Percentiles rank a stretch among this genome's conserved stretches.
Conservation (phyloP, 2,113 vertebrate species). For the Typhlomys cinereus region DNA sequence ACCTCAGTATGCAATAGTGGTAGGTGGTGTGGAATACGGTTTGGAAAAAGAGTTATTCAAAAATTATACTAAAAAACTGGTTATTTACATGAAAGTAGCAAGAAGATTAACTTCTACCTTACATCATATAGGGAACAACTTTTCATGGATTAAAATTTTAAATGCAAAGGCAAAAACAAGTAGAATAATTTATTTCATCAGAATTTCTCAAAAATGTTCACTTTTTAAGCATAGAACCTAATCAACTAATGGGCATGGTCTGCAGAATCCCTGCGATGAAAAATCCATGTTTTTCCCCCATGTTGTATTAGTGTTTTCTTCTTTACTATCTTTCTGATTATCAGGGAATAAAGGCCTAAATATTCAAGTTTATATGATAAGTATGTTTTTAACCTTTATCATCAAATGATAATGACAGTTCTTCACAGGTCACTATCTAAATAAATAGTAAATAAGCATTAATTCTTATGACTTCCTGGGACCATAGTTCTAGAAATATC, state of each 20-base stretch:
- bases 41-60: neutral
- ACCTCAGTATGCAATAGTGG: slow-evolving; percentile 1
- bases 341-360: neutral
- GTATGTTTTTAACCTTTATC: neutral
- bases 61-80: neutral
- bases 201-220: no score
- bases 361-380: no score
- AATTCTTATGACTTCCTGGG: neutral
- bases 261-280: neutral
- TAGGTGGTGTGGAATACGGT: neutral
- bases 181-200: neutral
- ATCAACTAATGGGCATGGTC: neutral
- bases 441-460: slow-evolving; percentile 26
- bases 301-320: neutral
- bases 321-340: neutral
- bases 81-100: neutral
- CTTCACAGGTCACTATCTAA: slow-evolving; percentile 35
- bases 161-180: slow-evolving; percentile 32
- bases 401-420: neutral
- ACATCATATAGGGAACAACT: neutral
- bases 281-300: neutral
- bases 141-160: slow-evolving; percentile 16
- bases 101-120: neutral
- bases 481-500: neutral
- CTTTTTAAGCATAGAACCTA: neutral